Conservation (phyloP, 2,888 invertebrate species). For the Orthonevra nobilis region DNA sequence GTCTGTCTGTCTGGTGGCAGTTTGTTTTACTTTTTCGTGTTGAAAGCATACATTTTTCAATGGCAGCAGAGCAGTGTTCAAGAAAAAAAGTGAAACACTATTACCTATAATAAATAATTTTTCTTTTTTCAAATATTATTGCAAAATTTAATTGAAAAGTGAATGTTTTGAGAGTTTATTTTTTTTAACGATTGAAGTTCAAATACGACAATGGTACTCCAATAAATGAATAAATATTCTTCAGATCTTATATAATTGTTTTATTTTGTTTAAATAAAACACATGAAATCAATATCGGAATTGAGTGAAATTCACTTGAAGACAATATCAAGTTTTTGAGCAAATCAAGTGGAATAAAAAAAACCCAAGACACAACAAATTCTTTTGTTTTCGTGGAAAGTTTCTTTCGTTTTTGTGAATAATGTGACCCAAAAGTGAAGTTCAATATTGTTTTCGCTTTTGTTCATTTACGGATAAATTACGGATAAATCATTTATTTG, state of each 20-base stretch:
- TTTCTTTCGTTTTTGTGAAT: too few relatives aligned
- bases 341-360: conserved; percentile 11
- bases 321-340: background rate
- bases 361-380: too few relatives aligned
- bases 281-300: conserved; percentile 3
- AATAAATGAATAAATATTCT: background rate
- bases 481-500: too few relatives aligned
- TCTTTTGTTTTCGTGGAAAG: conserved; percentile 11
- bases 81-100: conserved; percentile 54
- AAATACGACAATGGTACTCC: background rate
- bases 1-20: conserved; percentile 33
- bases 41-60: conserved; percentile 47
- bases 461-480: too few relatives aligned
- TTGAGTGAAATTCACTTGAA: background rate
- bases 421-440: conserved; percentile 5
- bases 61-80: conserved; percentile 40
- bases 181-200: background rate
- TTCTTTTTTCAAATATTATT: background rate
- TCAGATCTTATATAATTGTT: conserved; percentile 27
- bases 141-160: background rate
- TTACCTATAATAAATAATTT: background rate
- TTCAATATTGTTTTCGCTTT: too few relatives aligned
- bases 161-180: background rate
- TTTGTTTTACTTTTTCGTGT: conserved; percentile 62
- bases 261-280: background rate